Conservation (phyloP, 2,888 invertebrate genomes). For the Oligia fasciuncula region DNA sequence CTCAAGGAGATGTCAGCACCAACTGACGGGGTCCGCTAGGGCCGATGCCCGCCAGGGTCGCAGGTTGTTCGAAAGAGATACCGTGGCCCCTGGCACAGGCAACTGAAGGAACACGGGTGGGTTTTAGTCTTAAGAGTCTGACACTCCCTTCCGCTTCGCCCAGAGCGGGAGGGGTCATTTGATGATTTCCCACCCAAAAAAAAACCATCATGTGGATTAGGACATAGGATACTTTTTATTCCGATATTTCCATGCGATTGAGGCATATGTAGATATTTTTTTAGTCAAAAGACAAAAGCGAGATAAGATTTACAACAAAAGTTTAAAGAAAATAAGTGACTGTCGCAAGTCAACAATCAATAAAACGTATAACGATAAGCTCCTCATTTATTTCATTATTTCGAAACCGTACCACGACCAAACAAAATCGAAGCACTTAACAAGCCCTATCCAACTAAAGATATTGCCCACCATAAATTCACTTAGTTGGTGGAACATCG, state of each 20-base stretch:
- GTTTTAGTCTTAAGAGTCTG: too few relatives aligned
- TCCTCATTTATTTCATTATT: background rate
- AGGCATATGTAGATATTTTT: background rate
- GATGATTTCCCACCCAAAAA: too few relatives aligned
- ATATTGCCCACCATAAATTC: constrained; percentile 82
- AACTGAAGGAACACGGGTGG: too few relatives aligned
- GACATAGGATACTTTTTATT: background rate
- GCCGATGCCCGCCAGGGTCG: too few relatives aligned
- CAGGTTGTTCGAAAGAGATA: too few relatives aligned
- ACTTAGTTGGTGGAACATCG: constrained; percentile 76
- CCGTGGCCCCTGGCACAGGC: too few relatives aligned
- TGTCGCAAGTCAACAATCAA: background rate
- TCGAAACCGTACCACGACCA: constrained; percentile 1
- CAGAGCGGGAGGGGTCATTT: too few relatives aligned
- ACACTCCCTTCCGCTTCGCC: too few relatives aligned
- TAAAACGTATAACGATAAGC: background rate
- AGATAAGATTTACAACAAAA: background rate
- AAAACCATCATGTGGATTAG: background rate
- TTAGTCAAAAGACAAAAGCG: background rate
- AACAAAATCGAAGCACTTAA: constrained; percentile 47
- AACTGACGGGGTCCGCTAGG: too few relatives aligned
- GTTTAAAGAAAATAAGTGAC: background rate
- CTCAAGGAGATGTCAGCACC: too few relatives aligned
- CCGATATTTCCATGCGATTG: background rate
- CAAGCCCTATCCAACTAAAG: constrained; percentile 72